Conservation (phyloP, 2,888 invertebrate genomes). For the Gnatocerus cornutus region DNA sequence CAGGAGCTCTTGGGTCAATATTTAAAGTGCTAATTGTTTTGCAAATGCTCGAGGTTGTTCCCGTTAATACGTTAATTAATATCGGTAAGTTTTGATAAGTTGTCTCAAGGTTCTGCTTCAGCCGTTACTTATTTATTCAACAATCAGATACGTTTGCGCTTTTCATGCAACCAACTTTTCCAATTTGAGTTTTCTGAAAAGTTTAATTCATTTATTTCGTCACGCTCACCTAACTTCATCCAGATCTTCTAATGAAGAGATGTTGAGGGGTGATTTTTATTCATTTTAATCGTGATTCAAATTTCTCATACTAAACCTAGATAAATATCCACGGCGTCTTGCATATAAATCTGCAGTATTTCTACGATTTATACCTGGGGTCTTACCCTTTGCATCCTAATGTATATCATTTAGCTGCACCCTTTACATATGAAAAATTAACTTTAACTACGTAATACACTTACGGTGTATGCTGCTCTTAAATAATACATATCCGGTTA, state of each 20-base stretch:
- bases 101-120: slow-evolving; percentile 23
- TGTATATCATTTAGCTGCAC: slow-evolving; percentile 11
- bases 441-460: slow-evolving; percentile 4
- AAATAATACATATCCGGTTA: slow-evolving; percentile 1
- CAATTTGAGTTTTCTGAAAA: slow-evolving; percentile 31
- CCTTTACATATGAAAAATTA: slow-evolving; percentile 8
- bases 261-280: slow-evolving; percentile 17
- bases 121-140: slow-evolving; percentile 27
- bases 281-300: slow-evolving; percentile 7
- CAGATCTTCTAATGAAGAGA: slow-evolving; percentile 18
- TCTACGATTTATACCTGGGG: slow-evolving; percentile 25
- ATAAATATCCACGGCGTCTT: slow-evolving; percentile 24
- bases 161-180: slow-evolving; percentile 30
- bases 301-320: slow-evolving; percentile 7
- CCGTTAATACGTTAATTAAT: slow-evolving; percentile 42
- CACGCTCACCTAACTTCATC: slow-evolving; percentile 27
- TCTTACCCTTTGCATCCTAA: not conserved
- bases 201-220: slow-evolving; percentile 38
- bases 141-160: slow-evolving; percentile 11
- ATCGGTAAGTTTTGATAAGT: slow-evolving; percentile 25
- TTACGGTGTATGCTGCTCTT: not conserved
- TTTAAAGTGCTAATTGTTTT: slow-evolving; percentile 43
- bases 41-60: slow-evolving; percentile 41
- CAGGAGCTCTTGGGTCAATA: slow-evolving; percentile 37
- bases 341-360: slow-evolving; percentile 14